These are phyloP conservation scores for Tragelaphus imberbis DNA, from an alignment of 2,113 vertebrate genomes.

Conservation along the genomic window DNA sequence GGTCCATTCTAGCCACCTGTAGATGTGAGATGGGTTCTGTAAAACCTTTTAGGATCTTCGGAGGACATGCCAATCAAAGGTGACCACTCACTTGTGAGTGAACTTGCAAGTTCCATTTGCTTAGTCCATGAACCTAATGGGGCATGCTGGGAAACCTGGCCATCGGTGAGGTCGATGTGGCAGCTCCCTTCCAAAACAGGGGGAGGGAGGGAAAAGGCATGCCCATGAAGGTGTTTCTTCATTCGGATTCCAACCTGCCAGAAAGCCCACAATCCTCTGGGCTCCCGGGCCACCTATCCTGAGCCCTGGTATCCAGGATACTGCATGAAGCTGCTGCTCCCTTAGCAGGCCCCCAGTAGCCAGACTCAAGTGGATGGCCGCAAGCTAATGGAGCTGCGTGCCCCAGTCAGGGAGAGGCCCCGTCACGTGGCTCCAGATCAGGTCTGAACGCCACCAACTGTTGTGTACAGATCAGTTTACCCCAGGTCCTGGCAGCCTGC, in stretches of 20 bases:
- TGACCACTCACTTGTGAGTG: background rate
- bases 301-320: constrained; percentile 86
- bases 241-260: constrained; percentile 70
- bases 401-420: constrained; percentile 68
- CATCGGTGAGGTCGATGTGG: background rate
- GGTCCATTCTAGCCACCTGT: constrained; percentile 31
- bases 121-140: constrained; percentile 37
- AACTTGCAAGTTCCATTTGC: constrained; percentile 27
- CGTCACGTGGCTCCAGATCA: constrained; percentile 48
- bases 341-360: constrained; percentile 78
- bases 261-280: constrained; percentile 78
- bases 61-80: background rate
- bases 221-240: constrained; percentile 49
- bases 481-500: constrained; percentile 24
- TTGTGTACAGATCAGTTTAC: constrained; percentile 55
- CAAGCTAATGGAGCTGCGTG: constrained; percentile 79
- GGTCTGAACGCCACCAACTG: constrained; percentile 47
- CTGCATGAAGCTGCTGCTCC: constrained; percentile 84
- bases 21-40: background rate
- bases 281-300: constrained; percentile 78
- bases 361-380: constrained; percentile 70
- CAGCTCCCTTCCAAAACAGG: constrained; percentile 61
- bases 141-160: constrained; percentile 2
- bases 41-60: background rate
- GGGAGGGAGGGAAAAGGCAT: constrained; percentile 3